phyloP scores from a whole-genome alignment of 2,113 vertebrate genomes.

The Cardinalis cardinalis region DNA sequence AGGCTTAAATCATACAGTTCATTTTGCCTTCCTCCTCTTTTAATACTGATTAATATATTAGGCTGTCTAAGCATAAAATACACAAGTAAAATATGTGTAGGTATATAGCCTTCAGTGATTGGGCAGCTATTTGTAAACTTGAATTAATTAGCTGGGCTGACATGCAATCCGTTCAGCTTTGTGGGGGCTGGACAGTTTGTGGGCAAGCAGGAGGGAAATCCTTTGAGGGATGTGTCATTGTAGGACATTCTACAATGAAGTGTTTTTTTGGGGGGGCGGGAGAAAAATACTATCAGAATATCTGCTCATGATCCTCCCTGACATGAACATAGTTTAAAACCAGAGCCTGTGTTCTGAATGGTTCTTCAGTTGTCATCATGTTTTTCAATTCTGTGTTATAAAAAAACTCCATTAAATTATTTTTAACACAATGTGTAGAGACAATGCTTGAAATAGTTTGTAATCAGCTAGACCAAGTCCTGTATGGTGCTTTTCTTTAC shows the following conservation, averaged over 20 bases:
- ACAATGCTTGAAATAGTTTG: not conserved
- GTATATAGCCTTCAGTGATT: slow-evolving; percentile 3
- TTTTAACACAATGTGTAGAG: not conserved
- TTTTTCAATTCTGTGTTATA: not conserved
- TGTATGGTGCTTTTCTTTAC: not conserved
- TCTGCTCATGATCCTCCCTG: not conserved
- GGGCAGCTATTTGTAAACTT: slow-evolving; percentile 38
- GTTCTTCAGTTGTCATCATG: not conserved
- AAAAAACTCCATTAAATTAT: not conserved
- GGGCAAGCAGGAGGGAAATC: slow-evolving; percentile 45
- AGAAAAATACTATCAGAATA: not conserved
- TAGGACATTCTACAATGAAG: not conserved
- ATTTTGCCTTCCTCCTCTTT: not conserved
- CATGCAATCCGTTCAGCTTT: slow-evolving; percentile 12
- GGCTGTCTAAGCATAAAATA: not conserved
- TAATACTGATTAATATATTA: not conserved
- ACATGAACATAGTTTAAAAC: not conserved
- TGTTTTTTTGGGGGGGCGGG: not conserved
- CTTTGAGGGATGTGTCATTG: slow-evolving; percentile 7
- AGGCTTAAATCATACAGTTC: not conserved
- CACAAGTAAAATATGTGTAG: not conserved
- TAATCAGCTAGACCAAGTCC: not conserved
- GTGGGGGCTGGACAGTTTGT: slow-evolving; percentile 46
- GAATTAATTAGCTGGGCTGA: slow-evolving; percentile 46
- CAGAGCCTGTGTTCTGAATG: not conserved